These are phyloP conservation scores for Eupeodes latifasciatus DNA, from an alignment of 2,888 invertebrate species.

Conservation along the genomic window DNA sequence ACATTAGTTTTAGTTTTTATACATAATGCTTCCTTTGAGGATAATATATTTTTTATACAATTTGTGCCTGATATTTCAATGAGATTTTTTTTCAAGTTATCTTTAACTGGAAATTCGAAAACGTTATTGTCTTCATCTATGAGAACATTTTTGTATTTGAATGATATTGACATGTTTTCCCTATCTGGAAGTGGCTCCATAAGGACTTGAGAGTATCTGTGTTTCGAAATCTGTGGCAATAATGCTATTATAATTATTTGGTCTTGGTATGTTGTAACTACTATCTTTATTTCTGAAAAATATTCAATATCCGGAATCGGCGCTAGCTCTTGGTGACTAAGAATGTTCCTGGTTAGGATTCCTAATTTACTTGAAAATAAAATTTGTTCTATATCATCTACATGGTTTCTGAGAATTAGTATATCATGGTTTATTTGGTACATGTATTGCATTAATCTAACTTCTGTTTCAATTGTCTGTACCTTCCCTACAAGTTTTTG, in stretches of 20 bases:
- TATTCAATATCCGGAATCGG: too few species aligned
- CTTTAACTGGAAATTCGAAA: not conserved
- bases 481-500: too few species aligned
- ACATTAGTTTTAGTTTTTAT: not conserved
- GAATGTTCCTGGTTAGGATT: not conserved
- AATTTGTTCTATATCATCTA: too few species aligned
- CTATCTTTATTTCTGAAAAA: too few species aligned
- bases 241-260: not conserved
- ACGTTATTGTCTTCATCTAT: not conserved
- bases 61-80: not conserved
- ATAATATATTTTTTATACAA: not conserved
- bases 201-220: not conserved
- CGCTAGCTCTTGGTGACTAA: not conserved
- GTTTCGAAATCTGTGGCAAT: not conserved
- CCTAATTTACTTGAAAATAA: not conserved
- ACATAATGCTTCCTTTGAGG: not conserved
- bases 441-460: too few species aligned
- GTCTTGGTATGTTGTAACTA: not conserved
- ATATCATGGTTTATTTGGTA: too few species aligned
- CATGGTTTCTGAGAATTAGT: too few species aligned
- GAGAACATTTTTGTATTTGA: not conserved
- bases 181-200: not conserved
- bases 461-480: too few species aligned
- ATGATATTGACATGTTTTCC: not conserved
- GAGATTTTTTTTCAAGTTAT: not conserved